Percentiles rank a stretch among this genome's conserved stretches.
Evolutionary conservation across 1,140 invertebrate genomes (phyloP).

Genomic region (Coenobita brevimanus): DNA sequence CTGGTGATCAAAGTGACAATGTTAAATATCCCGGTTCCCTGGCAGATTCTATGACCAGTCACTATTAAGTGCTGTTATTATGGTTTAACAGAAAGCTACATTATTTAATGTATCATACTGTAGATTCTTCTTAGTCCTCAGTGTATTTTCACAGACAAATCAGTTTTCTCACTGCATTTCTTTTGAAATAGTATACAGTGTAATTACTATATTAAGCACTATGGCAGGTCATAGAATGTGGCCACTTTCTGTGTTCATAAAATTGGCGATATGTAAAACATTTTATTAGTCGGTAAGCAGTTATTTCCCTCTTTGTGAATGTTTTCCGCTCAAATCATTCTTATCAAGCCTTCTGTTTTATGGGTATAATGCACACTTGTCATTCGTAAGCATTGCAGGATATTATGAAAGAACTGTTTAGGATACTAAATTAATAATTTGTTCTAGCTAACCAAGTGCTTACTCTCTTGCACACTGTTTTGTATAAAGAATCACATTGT

Average conservation of each 20-base stretch:
- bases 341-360: conserved; percentile 50
- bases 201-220: conserved; percentile 4
- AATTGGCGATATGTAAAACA: conserved; percentile 63
- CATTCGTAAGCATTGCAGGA: neutral
- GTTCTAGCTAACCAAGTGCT: conserved; percentile 37
- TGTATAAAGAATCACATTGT: conserved; percentile 30
- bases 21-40: conserved; percentile 32
- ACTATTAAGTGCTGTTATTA: conserved; percentile 7
- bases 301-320: conserved; percentile 60
- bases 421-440: neutral
- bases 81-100: conserved; percentile 14
- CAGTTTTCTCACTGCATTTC: neutral
- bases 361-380: conserved; percentile 5
- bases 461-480: conserved; percentile 12
- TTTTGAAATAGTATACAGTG: neutral
- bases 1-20: conserved; percentile 65
- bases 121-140: conserved; percentile 21
- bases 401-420: neutral
- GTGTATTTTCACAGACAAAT: conserved; percentile 16
- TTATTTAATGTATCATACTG: neutral
- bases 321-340: conserved; percentile 35
- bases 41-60: conserved; percentile 54
- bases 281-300: conserved; percentile 62
- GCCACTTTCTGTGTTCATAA: conserved; percentile 61
- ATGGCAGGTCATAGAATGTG: conserved; percentile 51